Evolutionary conservation across 2,113 vertebrate genomes (phyloP).

Genomic region (Sus scrofa): DNA sequence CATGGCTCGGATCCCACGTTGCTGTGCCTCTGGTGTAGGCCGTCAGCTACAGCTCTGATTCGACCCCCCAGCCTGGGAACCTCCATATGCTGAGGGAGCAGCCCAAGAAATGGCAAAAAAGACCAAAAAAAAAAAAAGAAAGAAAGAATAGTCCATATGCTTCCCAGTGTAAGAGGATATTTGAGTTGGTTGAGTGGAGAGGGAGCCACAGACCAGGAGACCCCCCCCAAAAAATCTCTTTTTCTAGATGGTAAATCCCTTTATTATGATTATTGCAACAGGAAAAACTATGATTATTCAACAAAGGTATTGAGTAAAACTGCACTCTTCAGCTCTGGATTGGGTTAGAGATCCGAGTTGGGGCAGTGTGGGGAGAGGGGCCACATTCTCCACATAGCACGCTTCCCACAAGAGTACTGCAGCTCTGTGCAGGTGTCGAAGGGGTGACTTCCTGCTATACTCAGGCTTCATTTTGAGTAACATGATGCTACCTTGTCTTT

Average conservation of each 20-base stretch:
- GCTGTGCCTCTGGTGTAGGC: too few relatives aligned
- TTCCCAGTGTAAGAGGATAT: not conserved
- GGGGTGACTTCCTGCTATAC: not conserved
- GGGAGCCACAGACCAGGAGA: not conserved
- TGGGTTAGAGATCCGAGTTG: not conserved
- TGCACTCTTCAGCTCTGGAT: not conserved
- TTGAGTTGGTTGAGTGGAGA: not conserved
- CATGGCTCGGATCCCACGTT: too few relatives aligned
- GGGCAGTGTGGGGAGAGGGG: not conserved
- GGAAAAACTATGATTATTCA: not conserved
- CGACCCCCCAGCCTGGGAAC: too few relatives aligned
- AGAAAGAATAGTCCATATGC: not conserved
- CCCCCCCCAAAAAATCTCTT: not conserved
- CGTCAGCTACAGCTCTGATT: too few relatives aligned
- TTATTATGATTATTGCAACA: not conserved
- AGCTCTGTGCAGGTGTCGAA: not conserved
- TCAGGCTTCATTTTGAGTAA: not conserved
- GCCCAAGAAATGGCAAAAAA: too few relatives aligned
- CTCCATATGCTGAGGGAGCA: too few relatives aligned
- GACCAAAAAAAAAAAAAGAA: too few relatives aligned
- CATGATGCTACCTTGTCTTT: not conserved
- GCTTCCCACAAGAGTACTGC: accelerated
- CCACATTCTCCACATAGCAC: not conserved
- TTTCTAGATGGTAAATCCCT: not conserved
- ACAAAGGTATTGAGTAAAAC: not conserved